Conservation (phyloP, 2,797 vertebrate species). For the Avahi laniger region DNA sequence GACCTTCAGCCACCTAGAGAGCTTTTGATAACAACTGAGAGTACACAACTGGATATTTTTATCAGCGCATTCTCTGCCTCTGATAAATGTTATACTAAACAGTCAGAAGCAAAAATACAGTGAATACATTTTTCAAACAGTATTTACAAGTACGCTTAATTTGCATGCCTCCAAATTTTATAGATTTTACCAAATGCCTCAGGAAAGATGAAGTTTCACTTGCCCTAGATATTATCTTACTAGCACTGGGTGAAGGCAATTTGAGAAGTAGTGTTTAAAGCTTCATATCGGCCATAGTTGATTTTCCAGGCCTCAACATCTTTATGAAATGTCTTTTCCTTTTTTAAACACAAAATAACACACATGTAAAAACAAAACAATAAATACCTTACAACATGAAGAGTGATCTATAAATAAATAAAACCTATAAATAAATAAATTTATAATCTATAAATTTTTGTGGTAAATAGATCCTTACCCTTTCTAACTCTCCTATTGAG, state of each 20-base stretch:
- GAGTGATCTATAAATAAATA: neutral
- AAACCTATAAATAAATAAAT: neutral
- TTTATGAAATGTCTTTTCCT: slow-evolving; percentile 12
- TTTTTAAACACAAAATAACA: slow-evolving; percentile 35
- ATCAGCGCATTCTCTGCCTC: slow-evolving; percentile 9
- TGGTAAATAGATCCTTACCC: neutral
- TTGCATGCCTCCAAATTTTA: neutral
- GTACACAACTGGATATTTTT: slow-evolving; percentile 50
- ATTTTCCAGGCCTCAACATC: slow-evolving; percentile 10
- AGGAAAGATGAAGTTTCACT: neutral
- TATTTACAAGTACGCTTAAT: neutral
- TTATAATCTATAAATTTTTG: neutral
- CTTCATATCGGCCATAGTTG: neutral
- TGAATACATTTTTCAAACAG: neutral
- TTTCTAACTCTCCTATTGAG: neutral
- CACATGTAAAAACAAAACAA: neutral
- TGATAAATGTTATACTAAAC: slow-evolving; percentile 40
- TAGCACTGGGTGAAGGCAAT: neutral
- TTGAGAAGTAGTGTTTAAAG: neutral
- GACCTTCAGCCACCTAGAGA: slow-evolving; percentile 50
- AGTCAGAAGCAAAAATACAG: slow-evolving; percentile 34
- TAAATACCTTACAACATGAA: neutral
- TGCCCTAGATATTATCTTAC: neutral
- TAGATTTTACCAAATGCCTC: slow-evolving; percentile 10
- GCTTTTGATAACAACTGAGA: slow-evolving; percentile 53